phyloP scores from a whole-genome alignment of 2,113 vertebrate genomes.

The Pavo muticus region DNA sequence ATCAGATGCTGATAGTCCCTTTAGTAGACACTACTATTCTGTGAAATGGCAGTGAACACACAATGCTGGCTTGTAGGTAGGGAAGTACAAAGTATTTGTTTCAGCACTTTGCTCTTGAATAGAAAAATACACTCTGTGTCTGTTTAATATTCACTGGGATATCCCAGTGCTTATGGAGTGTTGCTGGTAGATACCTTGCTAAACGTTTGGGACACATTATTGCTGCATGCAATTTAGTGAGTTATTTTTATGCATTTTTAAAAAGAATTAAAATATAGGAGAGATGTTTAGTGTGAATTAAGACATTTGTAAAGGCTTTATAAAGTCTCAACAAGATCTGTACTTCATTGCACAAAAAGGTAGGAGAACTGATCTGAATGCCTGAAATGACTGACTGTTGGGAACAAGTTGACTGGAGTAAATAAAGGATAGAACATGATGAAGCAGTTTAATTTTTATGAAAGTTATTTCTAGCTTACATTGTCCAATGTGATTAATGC shows the following conservation, averaged over 20 bases:
- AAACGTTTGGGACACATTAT: not conserved
- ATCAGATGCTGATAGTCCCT: constrained; percentile 66
- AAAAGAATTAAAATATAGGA: not conserved
- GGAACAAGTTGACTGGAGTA: not conserved
- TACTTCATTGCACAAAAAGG: not conserved
- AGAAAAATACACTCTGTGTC: not conserved
- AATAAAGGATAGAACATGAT: not conserved
- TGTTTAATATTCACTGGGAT: not conserved
- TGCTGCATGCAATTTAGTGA: not conserved
- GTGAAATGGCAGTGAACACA: constrained; percentile 35
- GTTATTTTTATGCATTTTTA: not conserved
- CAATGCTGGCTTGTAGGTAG: constrained; percentile 16
- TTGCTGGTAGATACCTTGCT: not conserved
- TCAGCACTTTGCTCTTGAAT: constrained; percentile 43
- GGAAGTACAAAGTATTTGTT: constrained; percentile 53
- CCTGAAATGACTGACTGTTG: not conserved
- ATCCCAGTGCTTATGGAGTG: not conserved
- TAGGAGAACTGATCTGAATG: not conserved
- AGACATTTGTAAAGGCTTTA: not conserved
- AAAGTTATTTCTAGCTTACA: not conserved
- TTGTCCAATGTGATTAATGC: not conserved
- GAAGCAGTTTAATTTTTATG: not conserved
- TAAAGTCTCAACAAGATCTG: not conserved
- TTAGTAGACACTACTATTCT: constrained; percentile 48
- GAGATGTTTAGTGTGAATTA: not conserved